Conservation (phyloP, 2,113 vertebrate species). For the Halichoeres trimaculatus region DNA sequence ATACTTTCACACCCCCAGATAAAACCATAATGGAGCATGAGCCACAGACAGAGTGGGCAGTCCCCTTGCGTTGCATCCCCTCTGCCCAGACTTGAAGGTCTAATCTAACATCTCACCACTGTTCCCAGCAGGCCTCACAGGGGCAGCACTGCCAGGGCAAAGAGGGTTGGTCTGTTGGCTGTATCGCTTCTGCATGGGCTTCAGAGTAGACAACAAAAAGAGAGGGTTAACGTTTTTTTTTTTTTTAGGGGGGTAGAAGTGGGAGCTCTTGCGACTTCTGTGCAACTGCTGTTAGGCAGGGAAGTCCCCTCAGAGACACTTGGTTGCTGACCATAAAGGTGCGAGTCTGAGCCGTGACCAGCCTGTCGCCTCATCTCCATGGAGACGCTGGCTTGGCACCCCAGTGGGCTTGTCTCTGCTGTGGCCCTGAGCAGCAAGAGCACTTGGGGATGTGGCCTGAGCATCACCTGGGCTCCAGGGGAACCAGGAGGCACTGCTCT, state of each 20-base stretch:
- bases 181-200: slow-evolving; percentile 78
- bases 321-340: slow-evolving; percentile 88
- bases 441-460: slow-evolving; percentile 70
- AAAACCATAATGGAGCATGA: slow-evolving; percentile 78
- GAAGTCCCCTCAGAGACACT: slow-evolving; percentile 79
- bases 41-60: slow-evolving; percentile 76
- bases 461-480: slow-evolving; percentile 76
- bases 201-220: slow-evolving; percentile 75
- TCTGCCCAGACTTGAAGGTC: slow-evolving; percentile 83
- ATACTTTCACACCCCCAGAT: slow-evolving; percentile 77
- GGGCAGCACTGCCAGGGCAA: slow-evolving; percentile 84
- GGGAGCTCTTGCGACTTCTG: slow-evolving; percentile 45
- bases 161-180: slow-evolving; percentile 79
- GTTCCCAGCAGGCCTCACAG: slow-evolving; percentile 86
- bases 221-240: slow-evolving; percentile 54
- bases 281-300: slow-evolving; percentile 57
- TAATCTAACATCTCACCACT: slow-evolving; percentile 83
- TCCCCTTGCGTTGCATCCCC: slow-evolving; percentile 72
- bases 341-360: slow-evolving; percentile 84
- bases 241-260: slow-evolving; percentile 38
- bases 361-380: slow-evolving; percentile 77
- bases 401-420: slow-evolving; percentile 80
- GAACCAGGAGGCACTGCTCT: slow-evolving; percentile 64
- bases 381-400: slow-evolving; percentile 83
- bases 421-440: slow-evolving; percentile 71